Conservation (phyloP, 2,113 vertebrate genomes). For the Hydrolagus affinis region DNA sequence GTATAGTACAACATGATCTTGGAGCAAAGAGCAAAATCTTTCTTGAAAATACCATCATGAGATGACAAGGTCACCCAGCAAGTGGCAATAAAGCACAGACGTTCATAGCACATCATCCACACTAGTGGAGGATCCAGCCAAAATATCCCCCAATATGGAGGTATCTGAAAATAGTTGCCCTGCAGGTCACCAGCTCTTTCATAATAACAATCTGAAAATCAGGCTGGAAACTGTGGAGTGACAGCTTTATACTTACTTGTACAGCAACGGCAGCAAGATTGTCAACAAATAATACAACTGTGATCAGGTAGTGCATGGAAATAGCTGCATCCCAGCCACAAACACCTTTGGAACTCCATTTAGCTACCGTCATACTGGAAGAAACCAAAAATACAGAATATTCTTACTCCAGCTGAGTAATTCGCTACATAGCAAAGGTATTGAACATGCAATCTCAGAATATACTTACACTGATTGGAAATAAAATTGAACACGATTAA, state of each 20-base stretch:
- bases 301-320: background rate
- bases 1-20: background rate
- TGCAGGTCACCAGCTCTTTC: too few species aligned
- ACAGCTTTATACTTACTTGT: background rate
- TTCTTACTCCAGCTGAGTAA: background rate
- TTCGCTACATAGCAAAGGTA: background rate
- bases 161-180: too few species aligned
- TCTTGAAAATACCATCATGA: too few species aligned
- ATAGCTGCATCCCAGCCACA: conserved; percentile 2
- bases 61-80: too few species aligned
- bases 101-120: too few species aligned
- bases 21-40: too few species aligned
- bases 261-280: background rate
- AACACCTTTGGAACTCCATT: conserved; percentile 2
- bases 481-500: background rate
- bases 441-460: background rate
- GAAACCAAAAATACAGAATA: background rate
- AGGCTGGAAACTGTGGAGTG: too few species aligned
- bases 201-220: too few species aligned
- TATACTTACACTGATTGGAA: background rate
- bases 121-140: too few species aligned
- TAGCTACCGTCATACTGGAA: conserved; percentile 8
- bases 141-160: too few species aligned
- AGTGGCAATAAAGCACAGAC: too few species aligned
- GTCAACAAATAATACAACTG: conserved; percentile 18